Percentiles rank a stretch among this genome's conserved stretches.
Evolutionary conservation across 1,140 invertebrate genomes (phyloP).

Genomic region (Drosophila persimilis): DNA sequence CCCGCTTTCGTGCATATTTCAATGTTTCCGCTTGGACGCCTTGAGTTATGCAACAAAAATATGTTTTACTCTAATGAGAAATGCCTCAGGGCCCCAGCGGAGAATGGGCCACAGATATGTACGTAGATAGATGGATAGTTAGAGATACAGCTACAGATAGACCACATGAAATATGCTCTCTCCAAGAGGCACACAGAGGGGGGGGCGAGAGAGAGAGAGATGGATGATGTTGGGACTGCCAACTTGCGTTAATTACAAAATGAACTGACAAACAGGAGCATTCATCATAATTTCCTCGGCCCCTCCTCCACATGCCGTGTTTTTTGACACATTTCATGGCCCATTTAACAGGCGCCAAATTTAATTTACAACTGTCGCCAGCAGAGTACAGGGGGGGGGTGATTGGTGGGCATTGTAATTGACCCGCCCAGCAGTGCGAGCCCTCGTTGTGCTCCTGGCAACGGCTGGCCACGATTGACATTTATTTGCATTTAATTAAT

Average conservation of each 20-base stretch:
- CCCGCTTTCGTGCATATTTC: constrained; percentile 21
- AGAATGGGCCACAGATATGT: not conserved
- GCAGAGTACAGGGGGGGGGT: not conserved
- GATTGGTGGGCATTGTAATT: constrained; percentile 28
- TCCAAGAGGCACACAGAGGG: too few species aligned
- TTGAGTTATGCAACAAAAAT: constrained; percentile 53
- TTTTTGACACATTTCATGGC: constrained; percentile 63
- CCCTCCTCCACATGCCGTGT: too few species aligned
- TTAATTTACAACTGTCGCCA: constrained; percentile 43
- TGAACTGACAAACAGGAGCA: constrained; percentile 36
- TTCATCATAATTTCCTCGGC: constrained; percentile 50
- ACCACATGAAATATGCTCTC: too few species aligned
- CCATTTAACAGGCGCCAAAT: constrained; percentile 58
- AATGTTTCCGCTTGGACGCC: constrained; percentile 33
- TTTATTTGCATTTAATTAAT: constrained; percentile 81
- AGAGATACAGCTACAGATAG: not conserved
- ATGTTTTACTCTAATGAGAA: constrained; percentile 34
- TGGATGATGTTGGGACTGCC: not conserved
- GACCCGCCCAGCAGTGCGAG: constrained; percentile 21
- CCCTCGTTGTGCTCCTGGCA: not conserved
- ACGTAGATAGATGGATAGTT: not conserved
- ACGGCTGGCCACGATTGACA: constrained; percentile 56
- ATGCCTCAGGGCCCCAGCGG: constrained; percentile 4
- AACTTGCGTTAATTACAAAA: constrained; percentile 40
- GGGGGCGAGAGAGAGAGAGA: not conserved